Percentiles rank a stretch among this genome's conserved stretches.
Evolutionary conservation across 2,797 vertebrate genomes (phyloP).

Genomic region (Lerista edwardsae): DNA sequence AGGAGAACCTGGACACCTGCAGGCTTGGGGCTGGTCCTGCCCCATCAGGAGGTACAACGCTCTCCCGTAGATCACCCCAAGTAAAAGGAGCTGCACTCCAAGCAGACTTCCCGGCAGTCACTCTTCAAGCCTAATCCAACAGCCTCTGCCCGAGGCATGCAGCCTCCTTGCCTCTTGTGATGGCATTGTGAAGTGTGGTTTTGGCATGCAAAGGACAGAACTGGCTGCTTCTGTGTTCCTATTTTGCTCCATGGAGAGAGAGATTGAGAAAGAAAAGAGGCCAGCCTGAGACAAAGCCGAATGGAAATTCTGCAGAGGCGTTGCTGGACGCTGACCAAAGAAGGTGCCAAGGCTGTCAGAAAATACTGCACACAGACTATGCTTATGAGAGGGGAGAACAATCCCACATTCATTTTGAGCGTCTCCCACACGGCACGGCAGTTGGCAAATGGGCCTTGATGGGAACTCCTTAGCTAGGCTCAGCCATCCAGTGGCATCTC

Average conservation of each 20-base stretch:
- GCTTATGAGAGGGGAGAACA: conserved; percentile 4
- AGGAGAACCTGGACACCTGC: neutral
- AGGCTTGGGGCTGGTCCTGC: neutral
- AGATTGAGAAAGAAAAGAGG: neutral
- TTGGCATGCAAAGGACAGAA: neutral
- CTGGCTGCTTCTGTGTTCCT: neutral
- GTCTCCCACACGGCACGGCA: neutral
- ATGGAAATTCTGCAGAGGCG: neutral
- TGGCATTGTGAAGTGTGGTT: neutral
- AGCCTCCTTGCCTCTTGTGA: rapidly evolving
- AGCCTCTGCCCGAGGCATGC: neutral
- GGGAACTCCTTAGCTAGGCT: neutral
- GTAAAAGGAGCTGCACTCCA: neutral
- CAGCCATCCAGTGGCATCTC: neutral
- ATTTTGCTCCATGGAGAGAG: neutral
- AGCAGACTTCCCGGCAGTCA: too few relatives aligned
- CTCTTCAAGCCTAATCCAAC: neutral
- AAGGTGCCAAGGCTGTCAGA: neutral
- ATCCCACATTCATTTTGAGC: neutral
- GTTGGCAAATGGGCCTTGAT: neutral
- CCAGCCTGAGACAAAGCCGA: neutral
- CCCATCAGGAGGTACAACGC: neutral
- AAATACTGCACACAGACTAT: neutral
- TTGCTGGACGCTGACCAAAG: conserved; percentile 22
- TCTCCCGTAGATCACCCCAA: neutral